phyloP scores from a whole-genome alignment of 2,797 vertebrate genomes.

The Knipowitschia caucasica region DNA sequence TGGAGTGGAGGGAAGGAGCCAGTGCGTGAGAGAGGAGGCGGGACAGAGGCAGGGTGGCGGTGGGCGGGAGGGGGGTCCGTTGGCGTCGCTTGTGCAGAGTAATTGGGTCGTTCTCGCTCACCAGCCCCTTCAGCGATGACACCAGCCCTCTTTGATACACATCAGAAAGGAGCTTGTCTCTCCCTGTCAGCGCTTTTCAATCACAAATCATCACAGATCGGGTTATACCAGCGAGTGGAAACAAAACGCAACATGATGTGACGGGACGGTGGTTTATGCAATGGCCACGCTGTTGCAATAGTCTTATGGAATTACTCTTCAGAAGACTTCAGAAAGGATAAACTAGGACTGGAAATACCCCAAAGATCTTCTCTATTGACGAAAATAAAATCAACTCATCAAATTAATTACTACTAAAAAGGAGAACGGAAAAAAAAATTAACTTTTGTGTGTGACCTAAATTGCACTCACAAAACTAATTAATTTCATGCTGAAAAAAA shows the following conservation, averaged over 20 bases:
- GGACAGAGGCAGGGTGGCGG: slow-evolving; percentile 11
- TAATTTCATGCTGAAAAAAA: too few relatives aligned
- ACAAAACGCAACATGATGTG: background rate
- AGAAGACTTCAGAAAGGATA: too few relatives aligned
- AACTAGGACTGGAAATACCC: too few relatives aligned
- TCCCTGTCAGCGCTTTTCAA: slow-evolving; percentile 8
- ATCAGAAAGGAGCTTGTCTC: slow-evolving; percentile 22
- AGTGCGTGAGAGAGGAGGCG: slow-evolving; percentile 5
- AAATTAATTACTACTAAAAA: too few relatives aligned
- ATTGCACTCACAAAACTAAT: too few relatives aligned
- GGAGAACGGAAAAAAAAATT: too few relatives aligned
- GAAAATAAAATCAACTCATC: too few relatives aligned
- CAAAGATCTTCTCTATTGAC: too few relatives aligned
- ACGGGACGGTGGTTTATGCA: background rate
- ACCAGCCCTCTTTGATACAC: slow-evolving; percentile 28
- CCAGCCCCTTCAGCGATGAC: slow-evolving; percentile 15
- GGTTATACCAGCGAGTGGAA: background rate
- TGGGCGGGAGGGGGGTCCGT: slow-evolving; percentile 1
- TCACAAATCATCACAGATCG: slow-evolving; percentile 16
- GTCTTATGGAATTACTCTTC: too few relatives aligned
- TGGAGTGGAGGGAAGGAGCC: slow-evolving; percentile 21
- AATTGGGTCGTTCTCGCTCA: slow-evolving; percentile 28
- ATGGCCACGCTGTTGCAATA: too few relatives aligned
- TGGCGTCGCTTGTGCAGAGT: slow-evolving; percentile 1
- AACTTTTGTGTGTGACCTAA: too few relatives aligned